phyloP scores from a whole-genome alignment of 2,888 invertebrate species.

The Lasioglossum marginatum region DNA sequence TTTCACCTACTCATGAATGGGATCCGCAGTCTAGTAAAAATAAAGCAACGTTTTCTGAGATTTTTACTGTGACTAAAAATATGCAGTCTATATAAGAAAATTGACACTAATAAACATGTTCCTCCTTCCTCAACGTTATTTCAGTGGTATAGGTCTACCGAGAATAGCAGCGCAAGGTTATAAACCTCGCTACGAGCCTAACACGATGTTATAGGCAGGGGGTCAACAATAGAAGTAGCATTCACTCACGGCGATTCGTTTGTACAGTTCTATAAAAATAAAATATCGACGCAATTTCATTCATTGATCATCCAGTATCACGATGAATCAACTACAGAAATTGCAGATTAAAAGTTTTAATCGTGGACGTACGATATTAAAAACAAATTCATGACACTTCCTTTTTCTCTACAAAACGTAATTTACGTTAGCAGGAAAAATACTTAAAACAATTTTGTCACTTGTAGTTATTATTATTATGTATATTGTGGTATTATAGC shows the following conservation, averaged over 20 bases:
- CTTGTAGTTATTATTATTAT: too few species aligned
- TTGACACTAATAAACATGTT: neutral
- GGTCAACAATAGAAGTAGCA: neutral
- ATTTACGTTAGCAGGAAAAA: too few species aligned
- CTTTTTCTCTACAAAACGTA: too few species aligned
- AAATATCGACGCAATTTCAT: neutral
- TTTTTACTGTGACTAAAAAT: neutral
- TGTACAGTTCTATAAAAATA: neutral
- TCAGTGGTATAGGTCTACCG: neutral
- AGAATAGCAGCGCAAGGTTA: constrained; percentile 2
- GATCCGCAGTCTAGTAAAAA: neutral
- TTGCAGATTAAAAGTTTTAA: neutral
- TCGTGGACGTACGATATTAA: neutral
- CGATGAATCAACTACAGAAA: neutral
- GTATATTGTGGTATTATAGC: too few species aligned
- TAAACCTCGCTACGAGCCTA: neutral
- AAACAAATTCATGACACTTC: too few species aligned
- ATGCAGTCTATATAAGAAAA: neutral
- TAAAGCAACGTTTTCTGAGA: neutral
- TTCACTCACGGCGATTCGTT: neutral
- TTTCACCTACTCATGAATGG: too few species aligned
- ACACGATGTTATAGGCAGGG: neutral
- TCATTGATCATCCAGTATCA: neutral
- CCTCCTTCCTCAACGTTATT: neutral
- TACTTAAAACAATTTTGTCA: too few species aligned